These are phyloP conservation scores for Oreochromis mossambicus DNA, from an alignment of 2,797 vertebrate genomes.

Conservation along the genomic window DNA sequence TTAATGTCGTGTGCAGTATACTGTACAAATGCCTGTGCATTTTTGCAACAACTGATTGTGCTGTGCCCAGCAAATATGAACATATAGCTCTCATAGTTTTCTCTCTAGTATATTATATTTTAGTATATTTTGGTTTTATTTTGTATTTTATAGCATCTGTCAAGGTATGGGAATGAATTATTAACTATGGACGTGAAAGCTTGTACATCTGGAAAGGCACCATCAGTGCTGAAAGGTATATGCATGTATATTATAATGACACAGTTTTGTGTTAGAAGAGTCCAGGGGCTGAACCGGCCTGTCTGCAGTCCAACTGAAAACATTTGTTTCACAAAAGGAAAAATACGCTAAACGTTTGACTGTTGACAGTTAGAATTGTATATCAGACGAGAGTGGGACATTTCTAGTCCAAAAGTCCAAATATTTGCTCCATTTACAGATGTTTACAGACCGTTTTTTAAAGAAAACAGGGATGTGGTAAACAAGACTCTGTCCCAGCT, in stretches of 20 bases:
- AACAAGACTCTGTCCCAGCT: background rate
- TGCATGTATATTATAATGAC: background rate
- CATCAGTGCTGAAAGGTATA: background rate
- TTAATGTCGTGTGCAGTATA: background rate
- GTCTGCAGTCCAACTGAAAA: background rate
- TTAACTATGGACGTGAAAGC: background rate
- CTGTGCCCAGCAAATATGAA: background rate
- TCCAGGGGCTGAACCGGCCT: background rate
- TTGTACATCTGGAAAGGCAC: background rate
- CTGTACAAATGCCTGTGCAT: background rate
- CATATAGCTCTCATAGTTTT: background rate
- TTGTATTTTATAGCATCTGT: background rate
- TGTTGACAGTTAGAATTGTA: background rate
- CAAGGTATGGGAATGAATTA: fast-evolving
- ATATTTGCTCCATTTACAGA: background rate
- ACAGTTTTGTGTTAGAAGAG: background rate
- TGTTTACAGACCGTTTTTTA: background rate
- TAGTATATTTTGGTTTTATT: background rate
- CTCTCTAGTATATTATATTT: background rate
- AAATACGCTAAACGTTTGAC: background rate
- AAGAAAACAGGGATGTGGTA: background rate
- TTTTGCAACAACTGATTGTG: background rate
- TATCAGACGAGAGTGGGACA: background rate
- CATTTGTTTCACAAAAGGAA: background rate
- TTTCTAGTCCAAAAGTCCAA: background rate